Conservation (phyloP, 2,888 invertebrate genomes). For the Sphaerophoria rueppellii region DNA sequence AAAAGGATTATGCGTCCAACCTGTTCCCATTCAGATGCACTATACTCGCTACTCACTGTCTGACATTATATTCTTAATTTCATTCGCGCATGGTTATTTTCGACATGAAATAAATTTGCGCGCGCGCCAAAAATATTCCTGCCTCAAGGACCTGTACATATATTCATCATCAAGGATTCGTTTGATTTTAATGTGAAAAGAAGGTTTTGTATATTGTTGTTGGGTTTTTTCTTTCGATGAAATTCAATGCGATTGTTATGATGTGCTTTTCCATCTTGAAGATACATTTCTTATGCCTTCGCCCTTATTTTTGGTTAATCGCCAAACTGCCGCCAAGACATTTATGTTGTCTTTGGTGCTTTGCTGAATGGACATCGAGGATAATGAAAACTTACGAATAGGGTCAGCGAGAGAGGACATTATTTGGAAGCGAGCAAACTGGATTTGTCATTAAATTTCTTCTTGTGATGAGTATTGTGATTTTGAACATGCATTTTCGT, state of each 20-base stretch:
- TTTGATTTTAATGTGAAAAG: constrained; percentile 43
- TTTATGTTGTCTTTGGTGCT: background rate
- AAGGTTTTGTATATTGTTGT: constrained; percentile 14
- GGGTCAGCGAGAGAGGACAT: constrained; percentile 63
- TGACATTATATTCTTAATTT: constrained; percentile 71
- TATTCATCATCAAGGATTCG: constrained; percentile 13
- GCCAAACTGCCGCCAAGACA: background rate
- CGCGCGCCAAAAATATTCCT: constrained; percentile 64
- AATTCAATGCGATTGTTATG: constrained; percentile 45
- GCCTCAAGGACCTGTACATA: constrained; percentile 12
- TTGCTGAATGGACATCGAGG: constrained; percentile 58
- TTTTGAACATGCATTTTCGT: constrained; percentile 59
- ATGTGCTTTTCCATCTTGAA: constrained; percentile 39
- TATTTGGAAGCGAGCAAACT: constrained; percentile 39
- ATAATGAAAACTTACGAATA: constrained; percentile 53
- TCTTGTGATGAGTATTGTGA: constrained; percentile 22
- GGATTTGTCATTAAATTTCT: constrained; percentile 34
- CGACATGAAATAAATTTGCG: constrained; percentile 39
- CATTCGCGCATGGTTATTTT: constrained; percentile 40
- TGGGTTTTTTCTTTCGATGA: constrained; percentile 34
- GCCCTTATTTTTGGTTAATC: constrained; percentile 56
- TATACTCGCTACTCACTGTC: constrained; percentile 32
- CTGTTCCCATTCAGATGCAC: constrained; percentile 70
- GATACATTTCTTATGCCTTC: constrained; percentile 19
- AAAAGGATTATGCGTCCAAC: constrained; percentile 51